Conservation (phyloP, 35 echinoderm and acorn worm genomes). For the Lytechinus variegatus region DNA sequence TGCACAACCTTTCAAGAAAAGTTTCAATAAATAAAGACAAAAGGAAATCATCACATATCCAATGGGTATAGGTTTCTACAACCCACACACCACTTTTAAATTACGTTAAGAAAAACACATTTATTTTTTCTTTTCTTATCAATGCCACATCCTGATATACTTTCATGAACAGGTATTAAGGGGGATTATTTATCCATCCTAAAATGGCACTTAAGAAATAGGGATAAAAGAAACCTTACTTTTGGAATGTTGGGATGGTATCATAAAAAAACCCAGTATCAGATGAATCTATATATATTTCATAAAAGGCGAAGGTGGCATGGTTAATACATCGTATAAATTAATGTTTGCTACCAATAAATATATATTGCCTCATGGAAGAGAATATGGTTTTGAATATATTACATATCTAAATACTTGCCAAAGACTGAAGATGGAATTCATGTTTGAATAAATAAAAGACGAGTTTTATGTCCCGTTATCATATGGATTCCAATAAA, state of each 20-base stretch:
- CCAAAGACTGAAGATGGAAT: not conserved
- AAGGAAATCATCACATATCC: conserved; percentile 7
- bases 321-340: not conserved
- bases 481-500: not conserved
- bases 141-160: not conserved
- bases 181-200: not conserved
- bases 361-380: not conserved
- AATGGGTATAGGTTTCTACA: not conserved
- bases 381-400: not conserved
- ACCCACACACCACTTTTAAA: not conserved
- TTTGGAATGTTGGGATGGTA: not conserved
- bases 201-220: not conserved
- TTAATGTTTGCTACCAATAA: not conserved
- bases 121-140: not conserved
- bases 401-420: not conserved
- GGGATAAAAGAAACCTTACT: not conserved
- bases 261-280: not conserved
- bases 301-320: conserved; percentile 17
- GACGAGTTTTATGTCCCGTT: not conserved
- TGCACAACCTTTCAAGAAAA: conserved; percentile 15
- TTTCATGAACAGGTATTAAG: not conserved
- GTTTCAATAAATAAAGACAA: conserved; percentile 21
- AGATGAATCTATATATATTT: not conserved
- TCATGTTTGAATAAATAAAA: not conserved
- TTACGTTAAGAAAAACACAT: not conserved